A percentile compares a stretch with the other conserved stretches of the same genome.
phyloP scores from a whole-genome alignment of 1,140 invertebrate genomes.

The Asobara japonica region DNA sequence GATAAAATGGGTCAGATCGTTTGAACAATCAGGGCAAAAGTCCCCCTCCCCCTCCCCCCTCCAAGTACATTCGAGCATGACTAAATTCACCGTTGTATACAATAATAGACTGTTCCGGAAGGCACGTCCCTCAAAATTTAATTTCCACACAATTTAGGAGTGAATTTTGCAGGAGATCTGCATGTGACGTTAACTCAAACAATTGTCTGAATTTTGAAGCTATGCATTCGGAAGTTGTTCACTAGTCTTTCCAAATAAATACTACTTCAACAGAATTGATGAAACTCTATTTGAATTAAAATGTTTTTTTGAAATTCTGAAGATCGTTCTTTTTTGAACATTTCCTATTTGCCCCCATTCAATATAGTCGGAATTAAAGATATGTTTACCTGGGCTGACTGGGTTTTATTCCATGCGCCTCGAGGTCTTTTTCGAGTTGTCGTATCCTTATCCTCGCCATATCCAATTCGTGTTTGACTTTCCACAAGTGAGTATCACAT shows the following conservation, averaged over 20 bases:
- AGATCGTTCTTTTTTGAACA: not conserved
- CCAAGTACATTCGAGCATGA: not conserved
- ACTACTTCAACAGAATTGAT: too few species aligned
- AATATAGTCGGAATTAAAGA: not conserved
- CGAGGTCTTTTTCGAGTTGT: conserved; percentile 85
- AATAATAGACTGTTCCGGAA: not conserved
- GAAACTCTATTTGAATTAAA: too few species aligned
- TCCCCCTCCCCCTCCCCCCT: not conserved
- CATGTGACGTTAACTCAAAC: not conserved
- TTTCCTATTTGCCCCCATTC: not conserved
- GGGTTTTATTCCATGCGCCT: conserved; percentile 81
- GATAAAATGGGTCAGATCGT: conserved; percentile 5
- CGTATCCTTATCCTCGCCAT: conserved; percentile 83
- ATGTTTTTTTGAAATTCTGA: not conserved
- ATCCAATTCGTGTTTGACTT: conserved; percentile 88
- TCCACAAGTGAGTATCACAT: conserved; percentile 86
- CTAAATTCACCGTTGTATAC: not conserved
- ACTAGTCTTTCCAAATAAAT: too few species aligned
- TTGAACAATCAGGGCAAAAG: not conserved
- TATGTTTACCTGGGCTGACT: conserved; percentile 69
- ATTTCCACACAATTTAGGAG: not conserved
- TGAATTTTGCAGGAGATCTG: not conserved
- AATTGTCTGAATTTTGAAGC: not conserved
- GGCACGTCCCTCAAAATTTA: not conserved
- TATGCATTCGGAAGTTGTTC: too few species aligned